Evolutionary conservation across 2,888 invertebrate species (phyloP).

Genomic region (Syritta pipiens): DNA sequence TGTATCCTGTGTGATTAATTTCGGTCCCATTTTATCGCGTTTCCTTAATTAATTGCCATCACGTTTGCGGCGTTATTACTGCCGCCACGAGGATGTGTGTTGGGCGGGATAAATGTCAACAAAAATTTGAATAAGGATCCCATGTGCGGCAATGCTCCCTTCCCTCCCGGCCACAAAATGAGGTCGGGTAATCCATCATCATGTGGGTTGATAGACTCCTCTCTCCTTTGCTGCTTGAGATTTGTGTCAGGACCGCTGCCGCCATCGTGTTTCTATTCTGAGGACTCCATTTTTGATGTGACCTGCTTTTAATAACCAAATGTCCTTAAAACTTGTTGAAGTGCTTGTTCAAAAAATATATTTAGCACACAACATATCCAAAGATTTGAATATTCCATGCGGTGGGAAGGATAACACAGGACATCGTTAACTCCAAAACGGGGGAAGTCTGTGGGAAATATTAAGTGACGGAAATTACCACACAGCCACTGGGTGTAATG

Average conservation of each 20-base stretch:
- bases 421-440: conserved; percentile 55
- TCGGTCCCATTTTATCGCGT: conserved; percentile 49
- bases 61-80: conserved; percentile 48
- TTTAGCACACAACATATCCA: too few relatives aligned
- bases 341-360: too few relatives aligned
- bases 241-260: conserved; percentile 23
- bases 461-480: conserved; percentile 42
- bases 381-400: too few relatives aligned
- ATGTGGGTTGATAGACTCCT: conserved; percentile 43
- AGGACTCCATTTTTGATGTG: too few relatives aligned
- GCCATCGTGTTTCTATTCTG: neutral
- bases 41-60: conserved; percentile 58
- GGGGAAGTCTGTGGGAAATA: conserved; percentile 24
- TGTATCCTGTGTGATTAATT: conserved; percentile 59
- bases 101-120: conserved; percentile 56
- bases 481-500: conserved; percentile 33
- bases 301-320: neutral
- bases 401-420: neutral
- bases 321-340: too few relatives aligned
- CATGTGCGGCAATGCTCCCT: conserved; percentile 1
- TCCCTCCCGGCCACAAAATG: conserved; percentile 15
- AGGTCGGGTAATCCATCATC: conserved; percentile 47
- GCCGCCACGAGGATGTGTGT: conserved; percentile 19
- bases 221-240: neutral
- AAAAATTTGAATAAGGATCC: conserved; percentile 45